Conservation (phyloP, 2,113 vertebrate genomes). For the Cebidichthys violaceus region DNA sequence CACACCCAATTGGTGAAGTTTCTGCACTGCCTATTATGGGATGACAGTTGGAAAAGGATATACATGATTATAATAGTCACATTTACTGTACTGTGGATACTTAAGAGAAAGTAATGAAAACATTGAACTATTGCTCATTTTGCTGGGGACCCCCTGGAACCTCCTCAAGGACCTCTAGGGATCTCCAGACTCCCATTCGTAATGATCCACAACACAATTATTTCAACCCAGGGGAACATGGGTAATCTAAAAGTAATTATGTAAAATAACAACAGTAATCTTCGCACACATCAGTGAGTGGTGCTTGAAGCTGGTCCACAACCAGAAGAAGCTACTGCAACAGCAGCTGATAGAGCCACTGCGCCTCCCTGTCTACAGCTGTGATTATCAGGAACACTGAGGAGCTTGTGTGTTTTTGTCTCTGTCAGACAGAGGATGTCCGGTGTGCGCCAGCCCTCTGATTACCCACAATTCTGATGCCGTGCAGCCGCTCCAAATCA, state of each 20-base stretch:
- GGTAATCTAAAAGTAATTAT: conserved; percentile 51
- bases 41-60: not conserved
- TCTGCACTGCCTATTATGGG: not conserved
- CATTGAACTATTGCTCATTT: conserved; percentile 16
- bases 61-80: not conserved
- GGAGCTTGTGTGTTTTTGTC: conserved; percentile 62
- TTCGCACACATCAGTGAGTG: conserved; percentile 12
- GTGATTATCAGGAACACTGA: conserved; percentile 66
- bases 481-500: conserved; percentile 63
- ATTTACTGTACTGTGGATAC: conserved; percentile 6
- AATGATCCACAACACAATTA: conserved; percentile 5
- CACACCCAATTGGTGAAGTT: not conserved
- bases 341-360: conserved; percentile 29
- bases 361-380: conserved; percentile 48
- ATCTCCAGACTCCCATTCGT: conserved; percentile 26
- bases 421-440: conserved; percentile 64
- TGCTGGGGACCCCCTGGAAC: conserved; percentile 9
- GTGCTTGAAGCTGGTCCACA: conserved; percentile 30
- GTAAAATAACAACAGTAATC: conserved; percentile 52
- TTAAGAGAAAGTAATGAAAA: conserved; percentile 27
- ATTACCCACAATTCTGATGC: conserved; percentile 68
- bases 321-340: conserved; percentile 24
- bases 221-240: conserved; percentile 30
- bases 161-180: conserved; percentile 2
- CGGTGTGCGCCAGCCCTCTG: conserved; percentile 50